Base-by-base conservation (phyloP, 2,888 invertebrate genomes). In the Tanytarsus gracilentus region DNA sequence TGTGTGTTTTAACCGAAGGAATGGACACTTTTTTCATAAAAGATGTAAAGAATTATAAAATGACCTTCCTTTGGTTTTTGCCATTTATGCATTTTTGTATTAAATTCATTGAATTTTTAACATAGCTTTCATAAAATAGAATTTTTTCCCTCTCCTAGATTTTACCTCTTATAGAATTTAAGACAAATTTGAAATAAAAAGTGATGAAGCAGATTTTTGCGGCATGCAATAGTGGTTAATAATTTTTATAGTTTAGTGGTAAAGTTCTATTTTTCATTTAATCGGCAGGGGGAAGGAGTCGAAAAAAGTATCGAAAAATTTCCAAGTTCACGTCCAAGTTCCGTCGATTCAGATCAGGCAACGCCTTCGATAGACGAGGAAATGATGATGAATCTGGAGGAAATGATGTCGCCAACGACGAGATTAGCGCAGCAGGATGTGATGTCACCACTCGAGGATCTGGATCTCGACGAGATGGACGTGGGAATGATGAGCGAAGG, bases 251-350 rank as follows among this genome's bases (percentile, higher is more conserved):
- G 60, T 60, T 30, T 60, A 60, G 60, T 60, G 60, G 60, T 60
- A 60, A 60, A 40, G 60, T 60, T 44, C 48, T 60, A 60, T 60
- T 60, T 50, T 29, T 21, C n/a, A 49, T 60, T 60, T 44, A 73
- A 74, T 74, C 73, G 74, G 74, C 73, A 74, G 74, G 74, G 74
- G 74, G 73, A 74, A 73, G 69, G 71, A 71, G 70, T 72, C 49
- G 61, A 63, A 63, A 63, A 59, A 59, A 60, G 39, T 60, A 50
- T 60, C 49, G 60, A 33, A 60, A 60, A 40, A 39, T 60, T 25
- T 60, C 60, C 60, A 49, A 60, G 60, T 60, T 60, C 40, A 16
- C 60, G n/a, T 60, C 49, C 60, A 27, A n/a, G n/a, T 44, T 60
- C 60, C 49, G 50, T 50, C 60, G 60, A 60, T 60, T 60, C 60